phyloP scores from a whole-genome alignment of 2,888 invertebrate genomes.

The Teinopalpus imperialis region DNA sequence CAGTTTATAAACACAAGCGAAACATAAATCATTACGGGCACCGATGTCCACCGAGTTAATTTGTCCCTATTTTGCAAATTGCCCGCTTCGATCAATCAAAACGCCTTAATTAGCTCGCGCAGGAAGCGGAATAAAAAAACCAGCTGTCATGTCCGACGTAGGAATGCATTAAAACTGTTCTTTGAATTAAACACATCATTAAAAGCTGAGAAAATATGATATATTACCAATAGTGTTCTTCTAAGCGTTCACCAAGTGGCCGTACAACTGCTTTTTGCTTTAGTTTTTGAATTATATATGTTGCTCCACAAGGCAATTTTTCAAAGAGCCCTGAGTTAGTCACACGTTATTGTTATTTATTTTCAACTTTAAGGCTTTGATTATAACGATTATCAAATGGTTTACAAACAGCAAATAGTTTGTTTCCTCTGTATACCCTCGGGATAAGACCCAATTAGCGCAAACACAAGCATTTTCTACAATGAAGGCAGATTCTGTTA shows the following conservation, averaged over 20 bases:
- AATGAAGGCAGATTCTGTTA: slow-evolving; percentile 48
- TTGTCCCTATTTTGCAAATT: slow-evolving; percentile 23
- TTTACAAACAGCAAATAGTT: slow-evolving; percentile 14
- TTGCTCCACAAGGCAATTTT: slow-evolving; percentile 34
- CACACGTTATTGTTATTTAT: background rate
- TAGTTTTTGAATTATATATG: slow-evolving; percentile 49
- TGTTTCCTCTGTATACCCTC: slow-evolving; percentile 5
- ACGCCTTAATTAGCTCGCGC: slow-evolving; percentile 36
- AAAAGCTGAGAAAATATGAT: slow-evolving; percentile 61
- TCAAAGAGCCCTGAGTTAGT: slow-evolving; percentile 22
- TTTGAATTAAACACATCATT: slow-evolving; percentile 59
- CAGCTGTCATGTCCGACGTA: slow-evolving; percentile 34
- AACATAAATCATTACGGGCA: slow-evolving; percentile 14
- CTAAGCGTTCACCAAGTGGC: slow-evolving; percentile 32
- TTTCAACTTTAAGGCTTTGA: slow-evolving; percentile 23
- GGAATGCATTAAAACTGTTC: slow-evolving; percentile 47
- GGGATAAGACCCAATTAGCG: slow-evolving; percentile 52
- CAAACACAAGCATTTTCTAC: slow-evolving; percentile 52
- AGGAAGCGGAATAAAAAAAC: slow-evolving; percentile 42
- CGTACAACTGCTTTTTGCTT: slow-evolving; percentile 44
- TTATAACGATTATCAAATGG: slow-evolving; percentile 39
- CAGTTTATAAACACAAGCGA: slow-evolving; percentile 3
- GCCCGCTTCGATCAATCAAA: slow-evolving; percentile 38
- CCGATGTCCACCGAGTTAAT: slow-evolving; percentile 19
- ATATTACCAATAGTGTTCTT: slow-evolving; percentile 49